Conservation (phyloP, 2,113 vertebrate species). For the Solenodon paradoxus region DNA sequence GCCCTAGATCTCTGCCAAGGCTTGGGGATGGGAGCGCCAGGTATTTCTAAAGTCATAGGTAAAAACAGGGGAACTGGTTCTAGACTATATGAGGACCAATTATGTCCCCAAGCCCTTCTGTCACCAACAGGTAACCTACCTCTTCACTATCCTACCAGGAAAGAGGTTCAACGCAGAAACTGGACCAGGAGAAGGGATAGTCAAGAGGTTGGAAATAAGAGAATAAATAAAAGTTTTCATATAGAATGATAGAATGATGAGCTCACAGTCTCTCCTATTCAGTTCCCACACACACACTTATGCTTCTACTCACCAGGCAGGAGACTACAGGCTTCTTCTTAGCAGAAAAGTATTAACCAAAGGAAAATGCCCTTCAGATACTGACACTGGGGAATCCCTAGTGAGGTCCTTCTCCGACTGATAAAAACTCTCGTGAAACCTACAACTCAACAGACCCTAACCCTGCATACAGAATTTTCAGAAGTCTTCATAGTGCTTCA, state of each 20-base stretch:
- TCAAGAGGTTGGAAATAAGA: neutral
- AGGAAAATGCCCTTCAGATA: neutral
- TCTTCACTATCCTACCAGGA: neutral
- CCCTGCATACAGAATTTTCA: neutral
- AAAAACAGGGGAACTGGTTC: neutral
- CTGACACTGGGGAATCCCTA: neutral
- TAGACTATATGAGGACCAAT: neutral
- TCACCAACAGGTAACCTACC: neutral
- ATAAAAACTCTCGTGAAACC: neutral
- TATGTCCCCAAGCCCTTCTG: neutral
- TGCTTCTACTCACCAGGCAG: neutral
- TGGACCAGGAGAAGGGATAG: neutral
- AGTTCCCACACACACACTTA: neutral
- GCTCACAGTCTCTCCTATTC: accelerated
- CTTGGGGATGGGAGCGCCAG: neutral
- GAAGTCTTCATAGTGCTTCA: neutral
- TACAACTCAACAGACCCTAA: neutral
- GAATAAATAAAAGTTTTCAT: neutral
- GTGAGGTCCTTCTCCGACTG: neutral
- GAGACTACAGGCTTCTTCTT: neutral
- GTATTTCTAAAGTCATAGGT: neutral
- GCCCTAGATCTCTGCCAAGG: neutral
- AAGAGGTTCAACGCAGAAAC: neutral
- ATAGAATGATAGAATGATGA: neutral
- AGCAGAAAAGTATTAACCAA: neutral